Evolutionary conservation across 1,140 invertebrate genomes (phyloP).

Genomic region (Aphelinus atriplicis): DNA sequence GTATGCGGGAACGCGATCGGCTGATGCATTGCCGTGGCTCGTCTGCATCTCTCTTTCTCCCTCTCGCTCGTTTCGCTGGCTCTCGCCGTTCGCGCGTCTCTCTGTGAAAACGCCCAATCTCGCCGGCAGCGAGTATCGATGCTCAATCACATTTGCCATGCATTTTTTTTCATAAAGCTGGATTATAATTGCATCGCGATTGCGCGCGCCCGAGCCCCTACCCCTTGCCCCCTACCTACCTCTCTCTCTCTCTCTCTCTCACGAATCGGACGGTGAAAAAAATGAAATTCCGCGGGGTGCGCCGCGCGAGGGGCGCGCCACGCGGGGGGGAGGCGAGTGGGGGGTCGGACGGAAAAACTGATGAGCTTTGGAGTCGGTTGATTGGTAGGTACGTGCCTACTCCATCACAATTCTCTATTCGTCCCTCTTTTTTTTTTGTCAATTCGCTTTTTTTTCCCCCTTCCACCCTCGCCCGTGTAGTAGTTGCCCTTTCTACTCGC

Average conservation of each 20-base stretch:
- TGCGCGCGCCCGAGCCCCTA: conserved; percentile 51
- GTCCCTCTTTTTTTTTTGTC: conserved; percentile 42
- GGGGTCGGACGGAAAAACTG: conserved; percentile 54
- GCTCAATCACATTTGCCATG: conserved; percentile 67
- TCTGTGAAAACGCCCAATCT: conserved; percentile 52
- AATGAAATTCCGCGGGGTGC: conserved; percentile 55
- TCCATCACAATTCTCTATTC: conserved; percentile 59
- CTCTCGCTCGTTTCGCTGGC: conserved; percentile 22
- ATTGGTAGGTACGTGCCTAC: conserved; percentile 65
- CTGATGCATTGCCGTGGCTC: too few species aligned
- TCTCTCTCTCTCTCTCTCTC: not conserved
- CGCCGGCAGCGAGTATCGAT: conserved; percentile 60
- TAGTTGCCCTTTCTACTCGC: not conserved
- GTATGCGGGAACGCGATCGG: not conserved
- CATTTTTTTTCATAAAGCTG: conserved; percentile 67
- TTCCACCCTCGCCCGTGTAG: conserved; percentile 1
- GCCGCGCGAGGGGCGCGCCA: conserved; percentile 44
- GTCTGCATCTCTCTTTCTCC: too few species aligned
- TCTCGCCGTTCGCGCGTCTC: conserved; percentile 35
- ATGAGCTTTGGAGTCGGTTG: conserved; percentile 66
- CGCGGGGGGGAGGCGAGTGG: conserved; percentile 29
- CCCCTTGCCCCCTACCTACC: not conserved
- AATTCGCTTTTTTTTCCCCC: conserved; percentile 42
- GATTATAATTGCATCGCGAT: conserved; percentile 68
- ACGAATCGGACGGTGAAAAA: conserved; percentile 52